Evolutionary conservation across 2,888 invertebrate species (phyloP).

Genomic region (Drosophila kambysellisi): DNA sequence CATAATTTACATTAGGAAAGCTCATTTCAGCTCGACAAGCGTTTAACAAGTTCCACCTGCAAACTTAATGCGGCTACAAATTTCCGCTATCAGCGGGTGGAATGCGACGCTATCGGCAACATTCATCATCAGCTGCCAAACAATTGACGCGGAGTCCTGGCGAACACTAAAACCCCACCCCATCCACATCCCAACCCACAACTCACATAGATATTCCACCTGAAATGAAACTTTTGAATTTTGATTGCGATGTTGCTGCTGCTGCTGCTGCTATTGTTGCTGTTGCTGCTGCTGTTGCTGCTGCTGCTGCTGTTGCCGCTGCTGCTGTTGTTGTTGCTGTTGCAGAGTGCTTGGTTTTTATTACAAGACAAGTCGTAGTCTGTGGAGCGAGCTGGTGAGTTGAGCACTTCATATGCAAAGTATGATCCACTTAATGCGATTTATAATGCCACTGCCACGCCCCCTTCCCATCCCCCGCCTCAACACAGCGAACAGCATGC

Average conservation of each 20-base stretch:
- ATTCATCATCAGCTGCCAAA: conserved; percentile 79
- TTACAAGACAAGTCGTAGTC: conserved; percentile 36
- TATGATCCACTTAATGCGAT: conserved; percentile 82
- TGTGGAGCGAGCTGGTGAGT: conserved; percentile 28
- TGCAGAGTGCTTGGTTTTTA: conserved; percentile 65
- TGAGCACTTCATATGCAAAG: conserved; percentile 80
- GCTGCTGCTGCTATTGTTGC: conserved; percentile 30
- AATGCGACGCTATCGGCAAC: conserved; percentile 67
- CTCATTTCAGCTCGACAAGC: conserved; percentile 5
- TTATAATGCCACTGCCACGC: conserved; percentile 65
- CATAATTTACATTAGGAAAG: conserved; percentile 48
- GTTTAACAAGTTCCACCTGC: conserved; percentile 44
- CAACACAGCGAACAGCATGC: conserved; percentile 39
- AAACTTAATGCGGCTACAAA: conserved; percentile 63
- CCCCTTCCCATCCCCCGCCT: too few relatives aligned
- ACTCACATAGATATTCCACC: conserved; percentile 48
- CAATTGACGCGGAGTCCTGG: conserved; percentile 59
- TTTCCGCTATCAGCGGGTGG: conserved; percentile 56
- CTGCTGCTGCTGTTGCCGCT: conserved; percentile 13
- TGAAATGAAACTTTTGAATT: conserved; percentile 81
- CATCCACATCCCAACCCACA: neutral
- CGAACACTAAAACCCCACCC: conserved; percentile 38
- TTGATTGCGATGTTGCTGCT: conserved; percentile 61
- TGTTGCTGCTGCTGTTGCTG: conserved; percentile 18
- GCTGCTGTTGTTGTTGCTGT: conserved; percentile 52